A percentile compares a stretch with the other conserved stretches of the same genome.
Conservation (phyloP, 2,888 invertebrate species). For the Polymixis lichenea region DNA sequence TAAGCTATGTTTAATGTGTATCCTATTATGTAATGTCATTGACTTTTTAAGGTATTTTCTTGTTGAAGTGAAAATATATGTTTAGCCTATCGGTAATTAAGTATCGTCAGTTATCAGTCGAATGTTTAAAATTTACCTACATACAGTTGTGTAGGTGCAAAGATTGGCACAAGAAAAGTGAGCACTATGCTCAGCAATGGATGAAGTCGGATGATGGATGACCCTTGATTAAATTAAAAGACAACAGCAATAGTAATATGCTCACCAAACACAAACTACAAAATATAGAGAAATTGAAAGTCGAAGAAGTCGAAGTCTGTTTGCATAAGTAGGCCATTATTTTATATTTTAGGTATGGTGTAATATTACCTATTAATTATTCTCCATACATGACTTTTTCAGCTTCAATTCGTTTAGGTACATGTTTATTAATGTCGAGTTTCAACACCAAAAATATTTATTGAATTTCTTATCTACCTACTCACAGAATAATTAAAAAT, state of each 20-base stretch:
- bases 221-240: not conserved
- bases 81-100: not conserved
- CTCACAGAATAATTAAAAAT: conserved; percentile 42
- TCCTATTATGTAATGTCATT: not conserved
- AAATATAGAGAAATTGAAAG: not conserved
- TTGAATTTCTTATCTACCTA: conserved; percentile 10
- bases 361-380: conserved; percentile 2
- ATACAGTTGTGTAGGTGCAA: no score
- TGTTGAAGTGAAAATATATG: no score
- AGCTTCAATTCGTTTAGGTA: conserved; percentile 19
- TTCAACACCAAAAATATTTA: conserved; percentile 26
- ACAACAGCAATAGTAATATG: no score
- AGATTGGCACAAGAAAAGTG: no score
- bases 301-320: no score
- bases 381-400: not conserved
- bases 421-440: conserved; percentile 10
- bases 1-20: not conserved
- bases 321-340: not conserved
- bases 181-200: no score
- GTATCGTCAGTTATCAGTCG: no score
- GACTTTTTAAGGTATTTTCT: not conserved
- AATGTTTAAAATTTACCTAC: no score
- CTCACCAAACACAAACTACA: not conserved
- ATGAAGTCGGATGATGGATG: no score
- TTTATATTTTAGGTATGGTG: not conserved